Base-by-base conservation (phyloP, 2,113 vertebrate genomes). In the Zootoca vivipara region DNA sequence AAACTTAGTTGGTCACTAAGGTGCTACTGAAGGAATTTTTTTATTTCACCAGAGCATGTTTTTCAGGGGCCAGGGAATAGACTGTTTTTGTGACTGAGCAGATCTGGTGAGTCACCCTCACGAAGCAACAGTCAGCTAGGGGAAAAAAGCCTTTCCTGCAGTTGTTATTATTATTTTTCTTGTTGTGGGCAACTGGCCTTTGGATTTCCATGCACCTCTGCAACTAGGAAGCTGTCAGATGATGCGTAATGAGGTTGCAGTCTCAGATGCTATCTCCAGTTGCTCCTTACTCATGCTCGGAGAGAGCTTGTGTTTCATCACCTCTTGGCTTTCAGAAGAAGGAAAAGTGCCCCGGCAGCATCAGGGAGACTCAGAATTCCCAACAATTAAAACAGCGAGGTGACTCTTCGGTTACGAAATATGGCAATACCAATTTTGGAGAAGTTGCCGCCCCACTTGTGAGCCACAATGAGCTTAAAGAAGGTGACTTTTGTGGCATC, bases 251-350 rank as follows among this genome's bases (percentile, higher is more conserved):
- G 85, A 79, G 35, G 38, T 72, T 87, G 67, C 67, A 72, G 65
- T 72, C 58, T 5, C 52, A 81, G 78, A 81, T 87, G 30, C 42
- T 81, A 72, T 70, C 33, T 20, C 46, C 15, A 3, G 13, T 38
- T 87, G 16, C 62, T 40, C 78, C 33, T 80, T 38, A 15, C 33
- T 40, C 78, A 30, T 72, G n/a, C 33, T 72, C 10, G 15, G 67
- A 72, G 46, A 40, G 35, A n/a, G 67, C 46, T 58, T 87, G 16
- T 67, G 73, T 87, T 81, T 81, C 78, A 73, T 87, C 85, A 87
- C 38, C 46, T 38, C 62, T 73, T 80, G 78, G 78, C 85, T 80
- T 80, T 35, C 35, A 67, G 85, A 67, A 85, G 74, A 65, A 86
- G 85, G 7, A 24, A 58, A 56, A 72, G 33, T 58, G 65, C 65